Evolutionary conservation across 2,113 vertebrate species (phyloP), one percentile per base, ranked within the genome.

Genomic region (Panthera tigris): DNA sequence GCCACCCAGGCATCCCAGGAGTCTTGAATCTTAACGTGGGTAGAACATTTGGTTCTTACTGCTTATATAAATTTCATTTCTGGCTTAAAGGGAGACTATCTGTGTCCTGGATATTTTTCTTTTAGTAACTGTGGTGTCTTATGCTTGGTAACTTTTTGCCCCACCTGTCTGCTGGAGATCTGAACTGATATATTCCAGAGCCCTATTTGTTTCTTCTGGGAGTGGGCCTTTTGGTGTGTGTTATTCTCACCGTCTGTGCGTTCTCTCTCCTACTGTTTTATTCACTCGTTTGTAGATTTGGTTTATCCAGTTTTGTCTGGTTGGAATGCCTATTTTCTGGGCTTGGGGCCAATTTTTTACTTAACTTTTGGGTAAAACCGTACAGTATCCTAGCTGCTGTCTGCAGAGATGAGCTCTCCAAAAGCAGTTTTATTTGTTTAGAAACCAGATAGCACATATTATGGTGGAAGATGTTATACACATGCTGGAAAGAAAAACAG

Each of bases 381-480:
- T 81, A 31, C 13, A 76, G 74, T 23, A 63, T 85, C 63, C 71
- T 63, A 83, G 29, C 78, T 93, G 73, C 61, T 91, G 7, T 88
- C 78, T 93, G 74, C 71, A 96, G 76, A 96, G 86, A 89, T 86
- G 65, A 92, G 31, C n/a, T 95, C 55, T 95, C 57, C 52, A 50
- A 95, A 94, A 71, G 50, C 79, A 89, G 71, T 92, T 97, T 88
- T 82, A 57, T 93, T 96, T 96, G 76, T 94, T 93, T 96, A 78
- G 93, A 68, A 82, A 93, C n/a, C 52, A 96, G 52, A 93, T 69
- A 79, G 45, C 23, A 79, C 76, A 61, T 61, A 39, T 55, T 82
- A 57, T 55, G 39, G 81, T 61, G 39, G 80, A 55, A 90, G 84
- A 41, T 73, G 39, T 48, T 92, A 63, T 19, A 79, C 27, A 13